Conservation (phyloP, 2,888 invertebrate species). For the Lamproptera curius region DNA sequence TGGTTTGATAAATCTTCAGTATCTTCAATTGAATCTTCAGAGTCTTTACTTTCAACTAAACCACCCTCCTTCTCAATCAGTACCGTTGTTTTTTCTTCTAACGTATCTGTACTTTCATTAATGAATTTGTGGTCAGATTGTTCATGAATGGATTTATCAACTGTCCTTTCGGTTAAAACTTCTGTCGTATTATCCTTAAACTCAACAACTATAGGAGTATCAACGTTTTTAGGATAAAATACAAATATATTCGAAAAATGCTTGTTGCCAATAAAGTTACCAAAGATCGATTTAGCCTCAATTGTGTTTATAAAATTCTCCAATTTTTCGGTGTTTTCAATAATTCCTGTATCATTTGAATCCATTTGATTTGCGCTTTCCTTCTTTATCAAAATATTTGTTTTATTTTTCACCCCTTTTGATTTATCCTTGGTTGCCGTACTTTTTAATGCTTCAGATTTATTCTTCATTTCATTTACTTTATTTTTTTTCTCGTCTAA, state of each 20-base stretch:
- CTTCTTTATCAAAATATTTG: background rate
- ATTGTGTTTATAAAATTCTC: background rate
- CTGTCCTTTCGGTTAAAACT: background rate
- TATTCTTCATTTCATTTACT: background rate
- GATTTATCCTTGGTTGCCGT: too few species aligned
- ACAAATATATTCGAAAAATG: conserved; percentile 9
- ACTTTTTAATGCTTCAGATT: too few species aligned
- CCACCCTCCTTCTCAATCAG: background rate
- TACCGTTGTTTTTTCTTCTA: background rate
- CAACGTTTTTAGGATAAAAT: conserved; percentile 4
- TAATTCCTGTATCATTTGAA: background rate
- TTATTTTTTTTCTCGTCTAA: background rate
- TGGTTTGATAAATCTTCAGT: background rate
- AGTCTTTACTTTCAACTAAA: background rate
- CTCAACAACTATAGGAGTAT: background rate
- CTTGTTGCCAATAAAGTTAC: conserved; percentile 8
- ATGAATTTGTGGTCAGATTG: background rate
- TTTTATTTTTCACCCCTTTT: too few species aligned
- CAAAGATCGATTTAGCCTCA: conserved; percentile 4
- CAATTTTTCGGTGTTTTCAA: background rate
- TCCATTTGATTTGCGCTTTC: background rate
- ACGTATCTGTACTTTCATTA: background rate
- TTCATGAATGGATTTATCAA: background rate
- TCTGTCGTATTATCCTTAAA: background rate
- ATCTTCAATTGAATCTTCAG: background rate